phyloP scores from a whole-genome alignment of 2,797 vertebrate species.

The Pangasius krempfi region DNA sequence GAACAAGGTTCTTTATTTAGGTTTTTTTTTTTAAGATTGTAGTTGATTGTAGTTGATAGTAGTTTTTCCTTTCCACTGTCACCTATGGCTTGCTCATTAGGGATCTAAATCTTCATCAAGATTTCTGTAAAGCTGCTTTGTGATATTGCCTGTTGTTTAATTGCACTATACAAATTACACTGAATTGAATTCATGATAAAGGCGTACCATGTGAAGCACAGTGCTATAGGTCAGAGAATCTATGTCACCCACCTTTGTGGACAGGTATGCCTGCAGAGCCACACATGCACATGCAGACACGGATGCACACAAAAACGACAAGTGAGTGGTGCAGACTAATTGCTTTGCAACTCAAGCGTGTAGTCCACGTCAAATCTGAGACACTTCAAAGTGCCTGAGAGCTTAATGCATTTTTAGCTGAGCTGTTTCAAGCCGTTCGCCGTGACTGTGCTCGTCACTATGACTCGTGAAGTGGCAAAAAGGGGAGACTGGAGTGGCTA shows the following conservation, averaged over 20 bases:
- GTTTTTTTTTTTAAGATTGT: background rate
- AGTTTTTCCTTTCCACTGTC: no score
- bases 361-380: conserved; percentile 61
- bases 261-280: conserved; percentile 17
- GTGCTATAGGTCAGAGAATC: conserved; percentile 15
- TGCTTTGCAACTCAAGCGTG: conserved; percentile 63
- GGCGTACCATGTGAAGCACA: background rate
- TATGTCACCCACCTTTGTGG: conserved; percentile 39
- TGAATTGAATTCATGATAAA: background rate
- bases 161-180: no score
- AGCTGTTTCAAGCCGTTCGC: conserved; percentile 52
- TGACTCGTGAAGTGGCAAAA: conserved; percentile 44
- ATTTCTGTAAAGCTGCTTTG: background rate
- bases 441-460: conserved; percentile 50
- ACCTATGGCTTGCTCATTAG: background rate
- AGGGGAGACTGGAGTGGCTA: conserved; percentile 36
- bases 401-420: conserved; percentile 54
- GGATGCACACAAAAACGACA: conserved; percentile 44
- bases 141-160: background rate
- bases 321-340: conserved; percentile 63
- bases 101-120: background rate
- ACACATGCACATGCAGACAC: conserved; percentile 24
- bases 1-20: background rate
- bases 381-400: conserved; percentile 62
- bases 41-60: background rate